These are phyloP conservation scores for Catocala nupta DNA, from an alignment of 2,888 invertebrate genomes.

Conservation along the genomic window DNA sequence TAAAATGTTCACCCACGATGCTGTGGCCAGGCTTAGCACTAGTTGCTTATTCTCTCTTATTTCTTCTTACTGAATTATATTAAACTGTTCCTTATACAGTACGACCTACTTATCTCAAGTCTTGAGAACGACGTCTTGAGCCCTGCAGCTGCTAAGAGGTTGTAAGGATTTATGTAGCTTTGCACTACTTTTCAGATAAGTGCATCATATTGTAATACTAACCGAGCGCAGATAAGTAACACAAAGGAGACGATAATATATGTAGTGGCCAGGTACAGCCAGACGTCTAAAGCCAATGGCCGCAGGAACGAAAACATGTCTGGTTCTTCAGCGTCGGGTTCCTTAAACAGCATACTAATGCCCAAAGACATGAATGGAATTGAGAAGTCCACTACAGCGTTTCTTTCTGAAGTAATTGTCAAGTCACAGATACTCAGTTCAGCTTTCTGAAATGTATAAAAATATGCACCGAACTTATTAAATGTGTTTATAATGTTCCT, in stretches of 20 bases:
- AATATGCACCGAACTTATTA: background rate
- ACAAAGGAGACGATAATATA: constrained; percentile 94
- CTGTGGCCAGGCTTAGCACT: no score
- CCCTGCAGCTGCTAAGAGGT: no score
- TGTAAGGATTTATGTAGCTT: background rate
- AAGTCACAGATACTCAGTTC: constrained; percentile 97
- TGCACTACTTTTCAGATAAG: background rate
- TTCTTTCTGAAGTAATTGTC: constrained; percentile 96
- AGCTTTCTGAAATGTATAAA: constrained; percentile 90
- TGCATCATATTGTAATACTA: constrained; percentile 34
- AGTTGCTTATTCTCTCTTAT: no score
- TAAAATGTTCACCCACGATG: no score
- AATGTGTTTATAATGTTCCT: no score
- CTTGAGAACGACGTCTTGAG: no score
- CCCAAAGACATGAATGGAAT: constrained; percentile 98
- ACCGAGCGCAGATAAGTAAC: constrained; percentile 93
- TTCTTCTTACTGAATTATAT: no score
- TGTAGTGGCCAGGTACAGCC: constrained; percentile 95
- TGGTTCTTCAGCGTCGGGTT: constrained; percentile 92
- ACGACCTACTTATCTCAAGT: no score
- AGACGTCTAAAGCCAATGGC: constrained; percentile 94
- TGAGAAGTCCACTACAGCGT: constrained; percentile 96
- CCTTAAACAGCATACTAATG: constrained; percentile 94
- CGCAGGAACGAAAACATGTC: constrained; percentile 95
- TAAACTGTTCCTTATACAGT: no score